These are phyloP conservation scores for Diarsia mendica DNA, from an alignment of 2,888 invertebrate species.

Conservation along the genomic window DNA sequence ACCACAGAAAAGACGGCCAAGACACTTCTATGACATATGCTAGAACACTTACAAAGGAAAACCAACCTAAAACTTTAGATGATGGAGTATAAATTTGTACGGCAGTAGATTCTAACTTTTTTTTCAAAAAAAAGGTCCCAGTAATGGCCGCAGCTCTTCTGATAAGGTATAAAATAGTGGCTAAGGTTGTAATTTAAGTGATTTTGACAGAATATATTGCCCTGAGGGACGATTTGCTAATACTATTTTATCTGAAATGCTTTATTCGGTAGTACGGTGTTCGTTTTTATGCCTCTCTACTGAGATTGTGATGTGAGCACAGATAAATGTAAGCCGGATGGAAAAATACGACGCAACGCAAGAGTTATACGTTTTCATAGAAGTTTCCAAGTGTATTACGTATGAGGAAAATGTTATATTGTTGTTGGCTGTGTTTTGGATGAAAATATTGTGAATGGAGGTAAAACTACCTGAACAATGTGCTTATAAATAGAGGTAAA, in stretches of 20 bases:
- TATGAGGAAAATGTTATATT: conserved; percentile 28
- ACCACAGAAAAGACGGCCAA: conserved; percentile 52
- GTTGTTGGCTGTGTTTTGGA: background rate
- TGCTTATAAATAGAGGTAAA: background rate
- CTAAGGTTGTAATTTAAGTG: conserved; percentile 80
- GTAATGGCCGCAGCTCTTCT: conserved; percentile 70
- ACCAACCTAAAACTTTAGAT: background rate
- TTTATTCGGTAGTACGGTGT: conserved; percentile 61
- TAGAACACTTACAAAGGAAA: conserved; percentile 23
- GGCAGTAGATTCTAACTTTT: conserved; percentile 23
- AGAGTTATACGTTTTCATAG: conserved; percentile 30
- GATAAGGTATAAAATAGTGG: conserved; percentile 82
- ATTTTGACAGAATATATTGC: conserved; percentile 77
- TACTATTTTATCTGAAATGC: conserved; percentile 70
- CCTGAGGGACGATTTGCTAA: conserved; percentile 71
- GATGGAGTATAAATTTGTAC: conserved; percentile 31
- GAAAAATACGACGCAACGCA: conserved; percentile 46
- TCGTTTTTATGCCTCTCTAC: conserved; percentile 57
- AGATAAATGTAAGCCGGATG: conserved; percentile 55
- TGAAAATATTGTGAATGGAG: background rate
- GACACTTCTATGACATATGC: conserved; percentile 63
- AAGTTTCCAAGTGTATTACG: conserved; percentile 20
- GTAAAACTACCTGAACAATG: background rate
- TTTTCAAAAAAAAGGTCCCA: conserved; percentile 62
- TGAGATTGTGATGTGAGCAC: conserved; percentile 42